Base-by-base conservation (phyloP, 2,797 vertebrate species). In the Kryptolebias ocellatus region DNA sequence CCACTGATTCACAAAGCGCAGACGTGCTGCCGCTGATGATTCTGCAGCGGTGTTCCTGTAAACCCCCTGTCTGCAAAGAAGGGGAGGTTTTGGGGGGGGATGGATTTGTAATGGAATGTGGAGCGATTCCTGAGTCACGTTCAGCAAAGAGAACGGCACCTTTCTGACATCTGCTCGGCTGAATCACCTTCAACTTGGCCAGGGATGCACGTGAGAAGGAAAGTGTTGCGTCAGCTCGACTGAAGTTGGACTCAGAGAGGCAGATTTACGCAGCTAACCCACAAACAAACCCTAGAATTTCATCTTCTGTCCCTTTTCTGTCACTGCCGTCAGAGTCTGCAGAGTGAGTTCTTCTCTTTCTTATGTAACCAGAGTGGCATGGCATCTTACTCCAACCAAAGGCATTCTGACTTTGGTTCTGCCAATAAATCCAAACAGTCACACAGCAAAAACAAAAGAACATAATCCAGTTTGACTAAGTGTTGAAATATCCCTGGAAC, bases 21-120 rank as follows among this genome's bases (percentile, higher is more conserved):
- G 81, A 86, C 81, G 49, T 17, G 34, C 20, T 34, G 47, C 87
- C 85, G 88, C 71, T 91, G 93, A 91, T 90, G 88, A 90, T 83
- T 92, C 92, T 84, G 83, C 64, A 69, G 74, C 82, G 91, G 88
- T 90, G 91, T 94, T 95, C 92, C 92, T 83, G 83, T 92, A 92
- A 92, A 89, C 72, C 66, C 20, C 70, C 71, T 50, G 85, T 85
- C 87, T 87, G 88, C 70, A 70, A 46, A 46, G 45, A n/a, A 2
- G 76, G 80, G 82, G 73, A 24, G 20, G 1, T 24, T 24, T 24
- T 24, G 47, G 17, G 67, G 67, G 60, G 64, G 75, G 79, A 72
- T 51, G 76, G 64, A 83, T 88, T 71, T 76, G 82, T 91, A 90
- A 89, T 92, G 86, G 84, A 91, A 91, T 76, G 74, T 42, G 82